A percentile compares a stretch with the other conserved stretches of the same genome.
phyloP scores from a whole-genome alignment of 2,797 vertebrate genomes.

The Ceryle rudis region DNA sequence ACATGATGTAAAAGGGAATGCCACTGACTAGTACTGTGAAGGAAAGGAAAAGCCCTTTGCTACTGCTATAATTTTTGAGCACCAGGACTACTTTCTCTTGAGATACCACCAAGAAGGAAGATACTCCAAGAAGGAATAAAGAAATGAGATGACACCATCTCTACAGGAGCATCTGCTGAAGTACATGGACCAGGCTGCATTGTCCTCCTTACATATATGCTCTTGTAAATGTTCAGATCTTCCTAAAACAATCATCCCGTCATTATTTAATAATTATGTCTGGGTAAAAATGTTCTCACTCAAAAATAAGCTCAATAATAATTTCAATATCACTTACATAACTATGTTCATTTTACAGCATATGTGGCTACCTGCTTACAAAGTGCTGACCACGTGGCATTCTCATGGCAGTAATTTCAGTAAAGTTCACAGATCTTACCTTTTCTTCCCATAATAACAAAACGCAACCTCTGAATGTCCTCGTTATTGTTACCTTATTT shows the following conservation, averaged over 20 bases:
- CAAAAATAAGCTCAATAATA: neutral
- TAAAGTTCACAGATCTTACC: neutral
- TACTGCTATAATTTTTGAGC: neutral
- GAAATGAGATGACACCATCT: neutral
- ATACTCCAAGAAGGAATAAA: neutral
- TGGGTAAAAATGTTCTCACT: neutral
- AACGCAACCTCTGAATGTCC: neutral
- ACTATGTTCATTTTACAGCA: neutral
- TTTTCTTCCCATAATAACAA: neutral
- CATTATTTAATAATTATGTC: neutral
- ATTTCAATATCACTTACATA: neutral
- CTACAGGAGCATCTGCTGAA: neutral
- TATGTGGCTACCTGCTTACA: neutral
- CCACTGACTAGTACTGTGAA: neutral
- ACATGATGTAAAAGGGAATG: neutral
- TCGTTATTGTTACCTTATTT: neutral
- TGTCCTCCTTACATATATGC: neutral
- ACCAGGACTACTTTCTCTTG: neutral
- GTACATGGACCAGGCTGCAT: neutral
- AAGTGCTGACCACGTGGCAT: neutral
- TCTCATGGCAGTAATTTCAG: neutral
- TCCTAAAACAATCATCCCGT: neutral
- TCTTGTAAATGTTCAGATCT: neutral
- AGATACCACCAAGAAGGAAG: neutral
- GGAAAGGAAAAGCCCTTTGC: neutral